Evolutionary conservation across 1,140 invertebrate genomes (phyloP).

Genomic region (Adelges cooleyi): DNA sequence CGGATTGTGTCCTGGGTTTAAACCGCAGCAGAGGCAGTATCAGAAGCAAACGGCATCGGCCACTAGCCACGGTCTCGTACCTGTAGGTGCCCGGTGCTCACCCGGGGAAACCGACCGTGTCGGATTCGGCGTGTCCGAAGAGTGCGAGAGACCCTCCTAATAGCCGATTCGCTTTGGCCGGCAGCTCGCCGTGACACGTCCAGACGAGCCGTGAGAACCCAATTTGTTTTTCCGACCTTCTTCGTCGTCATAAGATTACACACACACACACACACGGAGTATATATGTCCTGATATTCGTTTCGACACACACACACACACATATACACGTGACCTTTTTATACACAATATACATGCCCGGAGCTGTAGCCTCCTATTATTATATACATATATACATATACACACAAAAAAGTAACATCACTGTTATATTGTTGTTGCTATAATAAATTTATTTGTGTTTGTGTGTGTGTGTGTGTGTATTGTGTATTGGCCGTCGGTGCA

Average conservation of each 20-base stretch:
- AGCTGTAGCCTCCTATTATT: too few relatives aligned
- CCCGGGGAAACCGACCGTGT: constrained; percentile 1
- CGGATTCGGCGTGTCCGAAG: constrained; percentile 15
- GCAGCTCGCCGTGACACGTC: constrained; percentile 25
- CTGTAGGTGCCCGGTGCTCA: too few relatives aligned
- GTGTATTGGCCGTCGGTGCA: too few relatives aligned
- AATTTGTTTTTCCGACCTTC: background rate
- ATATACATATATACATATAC: background rate
- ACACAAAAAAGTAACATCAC: background rate
- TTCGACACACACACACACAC: constrained; percentile 19
- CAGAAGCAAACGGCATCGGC: too few relatives aligned
- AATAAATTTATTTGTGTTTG: too few relatives aligned
- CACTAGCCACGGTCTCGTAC: too few relatives aligned
- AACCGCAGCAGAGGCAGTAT: too few relatives aligned
- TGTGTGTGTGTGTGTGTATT: too few relatives aligned
- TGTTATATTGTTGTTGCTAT: too few relatives aligned
- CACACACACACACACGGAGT: background rate
- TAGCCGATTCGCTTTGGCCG: background rate
- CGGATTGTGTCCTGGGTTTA: too few relatives aligned
- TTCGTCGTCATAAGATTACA: background rate
- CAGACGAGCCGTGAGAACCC: constrained; percentile 24
- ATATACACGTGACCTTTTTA: constrained; percentile 25
- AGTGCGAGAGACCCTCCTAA: too few relatives aligned
- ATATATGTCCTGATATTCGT: background rate
- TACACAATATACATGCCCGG: background rate